Base-by-base conservation (phyloP, 2,113 vertebrate genomes). In the Ovis canadensis region DNA sequence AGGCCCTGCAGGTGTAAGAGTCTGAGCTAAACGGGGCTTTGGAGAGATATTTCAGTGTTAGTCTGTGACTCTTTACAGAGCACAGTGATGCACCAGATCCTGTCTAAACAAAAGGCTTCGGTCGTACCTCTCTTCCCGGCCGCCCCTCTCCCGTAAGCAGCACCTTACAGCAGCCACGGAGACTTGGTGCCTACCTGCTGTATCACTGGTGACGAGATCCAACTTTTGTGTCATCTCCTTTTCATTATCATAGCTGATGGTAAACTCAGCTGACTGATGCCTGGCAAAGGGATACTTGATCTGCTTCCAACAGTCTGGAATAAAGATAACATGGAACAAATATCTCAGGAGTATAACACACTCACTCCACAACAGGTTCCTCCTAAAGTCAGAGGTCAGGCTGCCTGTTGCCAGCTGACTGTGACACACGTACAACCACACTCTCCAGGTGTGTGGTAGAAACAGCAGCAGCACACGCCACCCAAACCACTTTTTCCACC, bases 271-370 rank as follows among this genome's bases (percentile, higher is more conserved):
- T 7, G 99, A 99, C 88, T 99, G 99, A 95, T 99, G 99, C 82
- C 99, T 99, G 87, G 98, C 98, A 96, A 99, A 99, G 4, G 99
- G 99, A 94, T 99, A 99, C 96, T 99, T 99, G 83, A 99, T 99
- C 98, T 99, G 99, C 93, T 99, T 99, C 99, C 99, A 99, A 67
- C 99, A 99, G 90, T 99, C 99, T 99, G 94, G 55, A 96, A 97
- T 40, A 95, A 96, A 98, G 78, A 94, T 81, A 71, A 91, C 43
- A 67, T 0, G 8, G 67, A 81, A 25, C 7, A 21, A 82, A 52
- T 23, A 3, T 43, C 25, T 78, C 21, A 50, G 71, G 82, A 59
- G 77, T 16, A 6, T 59, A 50, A 78, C 0, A 1, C 8, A 16
- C 7, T 4, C 13, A 36, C 43, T 23, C 45, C 40, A 55, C 1